A percentile compares a stretch with the other conserved stretches of the same genome.
These are phyloP conservation scores for Todus mexicanus DNA, from an alignment of 2,797 vertebrate genomes.

Conservation along the genomic window DNA sequence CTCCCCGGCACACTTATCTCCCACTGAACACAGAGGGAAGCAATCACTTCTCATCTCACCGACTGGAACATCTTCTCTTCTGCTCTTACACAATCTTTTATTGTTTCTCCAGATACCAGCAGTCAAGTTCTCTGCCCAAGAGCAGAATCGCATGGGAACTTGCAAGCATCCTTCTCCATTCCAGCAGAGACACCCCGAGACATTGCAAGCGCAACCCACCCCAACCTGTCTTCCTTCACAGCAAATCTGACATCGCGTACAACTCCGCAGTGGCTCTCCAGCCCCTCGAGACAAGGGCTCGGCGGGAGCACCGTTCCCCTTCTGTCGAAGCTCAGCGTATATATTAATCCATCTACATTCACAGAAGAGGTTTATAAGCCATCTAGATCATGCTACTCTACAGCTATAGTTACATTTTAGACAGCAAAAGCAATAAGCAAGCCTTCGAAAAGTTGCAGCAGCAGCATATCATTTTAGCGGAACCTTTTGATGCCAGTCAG, in stretches of 20 bases:
- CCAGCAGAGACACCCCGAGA: background rate
- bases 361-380: background rate
- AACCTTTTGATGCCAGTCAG: slow-evolving; percentile 31
- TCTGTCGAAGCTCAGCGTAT: background rate
- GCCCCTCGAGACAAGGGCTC: background rate
- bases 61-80: background rate
- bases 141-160: background rate
- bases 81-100: background rate
- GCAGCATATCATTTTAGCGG: slow-evolving; percentile 32
- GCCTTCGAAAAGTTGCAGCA: slow-evolving; percentile 33
- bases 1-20: background rate
- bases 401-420: slow-evolving; percentile 14
- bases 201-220: background rate
- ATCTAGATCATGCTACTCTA: background rate
- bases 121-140: background rate
- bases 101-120: background rate
- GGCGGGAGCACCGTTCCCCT: background rate
- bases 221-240: background rate
- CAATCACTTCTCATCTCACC: background rate
- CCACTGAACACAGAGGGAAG: background rate
- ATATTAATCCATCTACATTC: background rate
- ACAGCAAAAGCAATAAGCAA: slow-evolving; percentile 37
- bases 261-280: background rate
- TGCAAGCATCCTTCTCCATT: background rate
- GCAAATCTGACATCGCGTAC: background rate